Percentiles rank a stretch among this genome's conserved stretches.
Evolutionary conservation across 2,888 invertebrate species (phyloP).

Genomic region (Diadegma fenestrale): DNA sequence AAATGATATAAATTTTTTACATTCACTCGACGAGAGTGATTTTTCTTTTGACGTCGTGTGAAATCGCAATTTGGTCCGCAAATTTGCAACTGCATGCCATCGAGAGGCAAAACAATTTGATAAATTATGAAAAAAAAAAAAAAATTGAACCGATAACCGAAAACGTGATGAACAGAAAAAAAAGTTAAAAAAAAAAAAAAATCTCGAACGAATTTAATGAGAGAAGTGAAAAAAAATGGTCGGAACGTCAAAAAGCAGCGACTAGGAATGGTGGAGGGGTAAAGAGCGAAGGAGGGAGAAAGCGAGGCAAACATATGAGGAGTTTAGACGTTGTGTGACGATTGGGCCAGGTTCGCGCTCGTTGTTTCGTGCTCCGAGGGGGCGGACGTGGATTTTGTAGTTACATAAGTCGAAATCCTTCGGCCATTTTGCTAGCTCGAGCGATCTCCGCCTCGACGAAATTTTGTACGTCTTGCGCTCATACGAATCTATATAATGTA

Average conservation of each 20-base stretch:
- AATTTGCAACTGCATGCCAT: too few relatives aligned
- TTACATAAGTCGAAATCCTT: constrained; percentile 83
- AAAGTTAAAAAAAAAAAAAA: too few relatives aligned
- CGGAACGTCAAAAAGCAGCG: not conserved
- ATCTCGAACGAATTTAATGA: too few relatives aligned
- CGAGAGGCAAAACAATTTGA: too few relatives aligned
- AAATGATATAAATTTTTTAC: too few relatives aligned
- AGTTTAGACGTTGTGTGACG: constrained; percentile 35
- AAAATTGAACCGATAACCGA: not conserved
- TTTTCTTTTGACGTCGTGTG: too few relatives aligned
- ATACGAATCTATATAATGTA: not conserved
- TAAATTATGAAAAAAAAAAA: too few relatives aligned
- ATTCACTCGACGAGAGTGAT: too few relatives aligned
- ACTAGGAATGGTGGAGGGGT: not conserved
- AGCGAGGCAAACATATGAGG: constrained; percentile 25
- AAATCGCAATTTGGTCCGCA: too few relatives aligned
- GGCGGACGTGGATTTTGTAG: constrained; percentile 51
- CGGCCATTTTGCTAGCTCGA: constrained; percentile 82
- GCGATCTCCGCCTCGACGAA: constrained; percentile 66
- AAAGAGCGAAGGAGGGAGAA: constrained; percentile 39
- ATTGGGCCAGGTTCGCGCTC: constrained; percentile 73
- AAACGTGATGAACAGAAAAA: not conserved
- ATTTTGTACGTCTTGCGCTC: not conserved
- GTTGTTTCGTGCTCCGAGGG: constrained; percentile 68
- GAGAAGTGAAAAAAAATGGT: not conserved